phyloP scores from a whole-genome alignment of 2,888 invertebrate species.

The Mechanitis mazaeus region DNA sequence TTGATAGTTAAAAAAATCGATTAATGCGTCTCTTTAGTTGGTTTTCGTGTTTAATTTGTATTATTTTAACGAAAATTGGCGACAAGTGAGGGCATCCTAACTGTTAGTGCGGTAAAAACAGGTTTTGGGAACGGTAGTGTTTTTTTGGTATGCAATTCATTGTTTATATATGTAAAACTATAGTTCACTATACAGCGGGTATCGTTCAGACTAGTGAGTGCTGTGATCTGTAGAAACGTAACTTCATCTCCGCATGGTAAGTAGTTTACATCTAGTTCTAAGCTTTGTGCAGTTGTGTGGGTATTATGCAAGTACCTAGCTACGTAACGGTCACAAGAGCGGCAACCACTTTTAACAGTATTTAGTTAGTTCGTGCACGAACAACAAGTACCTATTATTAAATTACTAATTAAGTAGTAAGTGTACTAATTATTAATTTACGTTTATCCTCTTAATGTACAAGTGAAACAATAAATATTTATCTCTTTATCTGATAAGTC shows the following conservation, averaged over 20 bases:
- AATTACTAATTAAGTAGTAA: too few relatives aligned
- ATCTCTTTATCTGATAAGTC: constrained; percentile 8
- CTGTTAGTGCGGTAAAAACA: constrained; percentile 52
- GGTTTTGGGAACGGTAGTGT: constrained; percentile 64
- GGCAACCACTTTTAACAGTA: constrained; percentile 12
- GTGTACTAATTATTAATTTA: too few relatives aligned
- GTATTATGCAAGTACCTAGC: constrained; percentile 30
- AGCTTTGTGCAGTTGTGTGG: constrained; percentile 23
- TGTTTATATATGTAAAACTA: constrained; percentile 39
- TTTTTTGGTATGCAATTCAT: constrained; percentile 49
- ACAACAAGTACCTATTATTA: background rate
- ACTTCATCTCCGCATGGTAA: constrained; percentile 32
- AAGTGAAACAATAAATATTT: background rate
- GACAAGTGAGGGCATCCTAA: constrained; percentile 56
- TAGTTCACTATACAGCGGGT: constrained; percentile 26
- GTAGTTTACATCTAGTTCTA: constrained; percentile 24
- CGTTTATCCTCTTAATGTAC: background rate
- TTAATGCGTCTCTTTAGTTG: constrained; percentile 51
- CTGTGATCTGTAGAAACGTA: constrained; percentile 26
- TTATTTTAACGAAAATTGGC: constrained; percentile 51
- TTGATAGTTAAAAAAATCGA: constrained; percentile 55
- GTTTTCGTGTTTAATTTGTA: constrained; percentile 50
- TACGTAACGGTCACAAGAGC: constrained; percentile 20
- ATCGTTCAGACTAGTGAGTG: constrained; percentile 22
- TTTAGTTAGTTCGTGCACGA: background rate